These are phyloP conservation scores for Glaucopsyche alexis DNA, from an alignment of 2,888 invertebrate species.

Conservation along the genomic window DNA sequence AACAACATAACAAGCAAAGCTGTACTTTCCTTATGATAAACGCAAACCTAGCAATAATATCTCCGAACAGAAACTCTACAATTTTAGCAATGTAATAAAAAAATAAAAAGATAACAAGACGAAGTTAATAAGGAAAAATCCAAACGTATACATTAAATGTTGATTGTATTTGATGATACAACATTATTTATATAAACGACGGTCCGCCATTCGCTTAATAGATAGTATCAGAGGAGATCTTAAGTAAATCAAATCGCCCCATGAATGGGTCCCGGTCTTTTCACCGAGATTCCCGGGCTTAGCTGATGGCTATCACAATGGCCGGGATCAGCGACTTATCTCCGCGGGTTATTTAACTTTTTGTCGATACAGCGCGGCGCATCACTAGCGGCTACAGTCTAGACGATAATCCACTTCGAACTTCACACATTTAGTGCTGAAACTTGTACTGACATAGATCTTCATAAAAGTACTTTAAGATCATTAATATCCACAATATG, in stretches of 20 bases:
- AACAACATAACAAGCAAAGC: too few species aligned
- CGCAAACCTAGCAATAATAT: too few species aligned
- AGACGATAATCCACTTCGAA: conserved; percentile 48
- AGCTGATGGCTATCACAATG: conserved; percentile 76
- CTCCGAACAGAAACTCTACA: too few species aligned
- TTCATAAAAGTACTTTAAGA: not conserved
- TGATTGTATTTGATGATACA: conserved; percentile 34
- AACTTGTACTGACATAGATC: not conserved
- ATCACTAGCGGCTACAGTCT: conserved; percentile 40
- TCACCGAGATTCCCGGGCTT: conserved; percentile 68
- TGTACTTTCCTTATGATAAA: too few species aligned
- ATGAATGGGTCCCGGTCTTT: conserved; percentile 75
- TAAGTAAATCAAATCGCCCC: conserved; percentile 80
- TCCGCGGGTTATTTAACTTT: conserved; percentile 60
- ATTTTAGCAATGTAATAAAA: not conserved
- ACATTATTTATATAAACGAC: conserved; percentile 62
- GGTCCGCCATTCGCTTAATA: conserved; percentile 71
- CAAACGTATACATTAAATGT: conserved; percentile 41
- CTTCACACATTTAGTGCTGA: conserved; percentile 7
- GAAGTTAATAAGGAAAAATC: conserved; percentile 19
- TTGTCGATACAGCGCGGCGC: conserved; percentile 55
- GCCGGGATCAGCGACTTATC: conserved; percentile 75
- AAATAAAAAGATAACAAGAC: not conserved
- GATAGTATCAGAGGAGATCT: conserved; percentile 75
- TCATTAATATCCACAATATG: too few species aligned